Evolutionary conservation across 2,888 invertebrate genomes (phyloP).

Genomic region (Sphecodes monilicornis): DNA sequence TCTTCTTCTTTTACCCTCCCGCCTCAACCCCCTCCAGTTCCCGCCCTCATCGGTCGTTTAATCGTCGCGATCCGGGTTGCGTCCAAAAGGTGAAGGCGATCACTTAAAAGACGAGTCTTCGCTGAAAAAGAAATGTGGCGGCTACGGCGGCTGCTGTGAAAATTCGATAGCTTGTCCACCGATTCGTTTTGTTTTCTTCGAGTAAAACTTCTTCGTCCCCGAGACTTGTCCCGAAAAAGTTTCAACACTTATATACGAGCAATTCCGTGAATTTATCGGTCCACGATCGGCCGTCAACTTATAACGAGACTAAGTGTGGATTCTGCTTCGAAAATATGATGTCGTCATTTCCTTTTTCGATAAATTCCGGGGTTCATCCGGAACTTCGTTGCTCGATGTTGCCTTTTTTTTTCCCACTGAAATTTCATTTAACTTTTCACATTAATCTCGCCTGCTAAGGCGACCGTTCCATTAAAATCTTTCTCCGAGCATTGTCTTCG

Average conservation of each 20-base stretch:
- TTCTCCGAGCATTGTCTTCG: not conserved
- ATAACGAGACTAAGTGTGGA: slow-evolving; percentile 17
- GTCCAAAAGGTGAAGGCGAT: slow-evolving; percentile 25
- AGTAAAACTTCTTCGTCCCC: slow-evolving; percentile 8
- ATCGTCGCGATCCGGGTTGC: slow-evolving; percentile 42
- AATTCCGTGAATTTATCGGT: slow-evolving; percentile 8
- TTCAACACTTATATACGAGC: not conserved
- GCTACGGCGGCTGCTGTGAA: not conserved
- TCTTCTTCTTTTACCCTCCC: not conserved
- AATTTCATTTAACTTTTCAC: slow-evolving; percentile 8
- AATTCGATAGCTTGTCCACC: slow-evolving; percentile 12
- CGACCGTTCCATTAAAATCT: not conserved
- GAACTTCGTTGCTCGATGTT: not conserved
- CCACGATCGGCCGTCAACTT: not conserved
- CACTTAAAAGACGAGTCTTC: slow-evolving; percentile 25
- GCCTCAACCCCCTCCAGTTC: not conserved
- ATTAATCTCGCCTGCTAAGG: not conserved
- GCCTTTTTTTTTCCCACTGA: not conserved
- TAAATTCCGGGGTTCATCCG: not conserved
- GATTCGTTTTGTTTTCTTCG: not conserved
- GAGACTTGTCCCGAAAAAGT: not conserved
- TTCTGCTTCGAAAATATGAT: slow-evolving; percentile 2
- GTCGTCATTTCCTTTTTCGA: not conserved
- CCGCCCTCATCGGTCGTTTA: slow-evolving; percentile 37
- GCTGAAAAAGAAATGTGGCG: not conserved